Base-by-base conservation (phyloP, 2,888 invertebrate genomes). In the Orthosia gothica region DNA sequence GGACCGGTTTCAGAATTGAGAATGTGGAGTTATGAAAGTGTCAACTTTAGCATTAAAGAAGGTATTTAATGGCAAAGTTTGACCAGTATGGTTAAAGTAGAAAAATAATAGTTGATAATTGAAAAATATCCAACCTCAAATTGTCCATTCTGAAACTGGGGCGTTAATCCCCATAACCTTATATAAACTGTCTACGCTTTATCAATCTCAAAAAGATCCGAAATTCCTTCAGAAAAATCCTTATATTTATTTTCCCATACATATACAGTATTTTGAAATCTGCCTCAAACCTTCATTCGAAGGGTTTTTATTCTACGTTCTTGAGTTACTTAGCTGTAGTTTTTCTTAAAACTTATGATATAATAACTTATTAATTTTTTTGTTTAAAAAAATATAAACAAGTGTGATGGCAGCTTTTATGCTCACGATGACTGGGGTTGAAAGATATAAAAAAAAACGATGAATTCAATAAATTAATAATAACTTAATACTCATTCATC, bases 241-340 rank as follows among this genome's bases (percentile, higher is more conserved):
- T 55, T 0, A 5, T 57, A 65, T 23, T 67, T 45, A 13, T 26
- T 55, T 64, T 62, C 12, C 45, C 23, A 57, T 70, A 66, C 57
- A 50, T 58, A 67, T 58, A 67, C 81, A 88, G 86, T 88, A 88
- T 87, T 88, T 76, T 49, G 40, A 40, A 64, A 85, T 87, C 82
- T 85, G 85, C 85, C 85, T 86, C 77, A 69, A 70, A 32, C 55
- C 63, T 80, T 52, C 59, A 52, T 23, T 12, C 20, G 54, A 71
- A 79, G 55, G 71, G 63, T 71, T 47, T 73, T 20, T 59, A 26
- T 18, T 75, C 32, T 58, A 58, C 50, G 54, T 64, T 63, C 65
- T 61, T 74, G 58, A 68, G 57, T 70, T 59, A 47, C 18, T 70
- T 80, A 73, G 63, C 70, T 62, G 49, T 84, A 78, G 64, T 78